Base-by-base conservation (phyloP, 2,888 invertebrate genomes). In the Opisthograptis luteolata region DNA sequence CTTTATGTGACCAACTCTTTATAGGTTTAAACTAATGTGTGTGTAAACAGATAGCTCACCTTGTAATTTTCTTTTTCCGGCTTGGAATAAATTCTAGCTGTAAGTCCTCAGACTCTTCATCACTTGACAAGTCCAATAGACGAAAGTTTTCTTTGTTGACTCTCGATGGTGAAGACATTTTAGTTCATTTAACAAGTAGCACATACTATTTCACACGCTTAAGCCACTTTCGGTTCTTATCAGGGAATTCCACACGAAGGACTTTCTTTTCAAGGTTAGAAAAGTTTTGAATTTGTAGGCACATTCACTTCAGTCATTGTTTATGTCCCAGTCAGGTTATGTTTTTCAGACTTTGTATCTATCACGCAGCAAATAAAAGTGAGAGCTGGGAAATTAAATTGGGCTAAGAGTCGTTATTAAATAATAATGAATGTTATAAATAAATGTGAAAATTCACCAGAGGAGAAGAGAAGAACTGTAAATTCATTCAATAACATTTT, bases 71-170 rank as follows among this genome's bases (percentile, higher is more conserved):
- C 72, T 91, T 92, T 69, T 89, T 90, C 34, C 88, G 79, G 64
- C 92, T 93, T 30, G 91, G 92, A 52, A 92, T 92, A 48, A 92
- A 85, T 73, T 93, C 91, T 73, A 93, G 71, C 68, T 93, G 93
- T 30, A 93, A 85, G 52, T 92, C 87, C 55, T 93, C 93, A 0
- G 93, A 92, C 31, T 92, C 93, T 58, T 92, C 93, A 55, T 93
- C 92, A 49, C 92, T 93, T 39, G 93, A 91, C 55, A 93, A 74
- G 68, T 93, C 93, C 67, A 94, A 75, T 32, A 94, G 89, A 63
- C 93, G 92, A 73, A 93, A 93, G 59, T 92, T 92, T 84, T 94
- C 94, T 70, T 93, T 94, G 69, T 91, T 92, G 66, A 84, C 79
- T 77, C 84, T 91, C 19, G 81, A 74, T 51, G 86, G 79, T 64